phyloP scores from a whole-genome alignment of 1,140 invertebrate genomes.

The Drosophila watanabei region DNA sequence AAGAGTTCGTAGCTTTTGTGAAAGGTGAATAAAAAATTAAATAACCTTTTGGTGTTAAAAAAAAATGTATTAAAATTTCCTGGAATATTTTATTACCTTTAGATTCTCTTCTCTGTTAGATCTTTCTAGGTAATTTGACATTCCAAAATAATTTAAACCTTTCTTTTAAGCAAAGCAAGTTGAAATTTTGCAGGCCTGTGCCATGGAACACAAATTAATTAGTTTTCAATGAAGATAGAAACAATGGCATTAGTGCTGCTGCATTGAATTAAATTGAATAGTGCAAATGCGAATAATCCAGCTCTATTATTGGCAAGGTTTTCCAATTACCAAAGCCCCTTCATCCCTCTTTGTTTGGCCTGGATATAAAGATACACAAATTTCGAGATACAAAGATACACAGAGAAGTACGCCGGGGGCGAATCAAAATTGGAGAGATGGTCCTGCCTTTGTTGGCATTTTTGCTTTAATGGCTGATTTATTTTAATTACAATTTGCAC shows the following conservation, averaged over 20 bases:
- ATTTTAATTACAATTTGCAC: constrained; percentile 61
- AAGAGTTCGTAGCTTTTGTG: neutral
- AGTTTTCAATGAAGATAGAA: neutral
- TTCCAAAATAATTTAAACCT: no score
- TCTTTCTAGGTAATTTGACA: no score
- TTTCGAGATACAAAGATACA: constrained; percentile 21
- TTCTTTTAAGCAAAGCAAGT: no score
- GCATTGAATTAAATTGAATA: constrained; percentile 27
- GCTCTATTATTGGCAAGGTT: constrained; percentile 4
- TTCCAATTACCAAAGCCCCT: constrained; percentile 8
- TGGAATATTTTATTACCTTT: neutral
- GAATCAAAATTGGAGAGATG: constrained; percentile 30
- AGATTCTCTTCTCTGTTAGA: no score
- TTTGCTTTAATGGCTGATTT: constrained; percentile 42
- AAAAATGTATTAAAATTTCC: no score
- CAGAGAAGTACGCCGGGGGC: constrained; percentile 7
- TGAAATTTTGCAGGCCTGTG: neutral
- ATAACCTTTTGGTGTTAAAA: neutral
- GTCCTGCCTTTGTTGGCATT: constrained; percentile 24
- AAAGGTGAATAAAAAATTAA: neutral
- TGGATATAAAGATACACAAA: constrained; percentile 8
- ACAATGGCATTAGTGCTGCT: constrained; percentile 19
- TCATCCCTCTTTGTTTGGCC: no score
- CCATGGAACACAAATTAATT: neutral
- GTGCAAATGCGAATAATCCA: constrained; percentile 15